Base-by-base conservation (phyloP, 1,140 invertebrate species). In the Drosophila simulans region DNA sequence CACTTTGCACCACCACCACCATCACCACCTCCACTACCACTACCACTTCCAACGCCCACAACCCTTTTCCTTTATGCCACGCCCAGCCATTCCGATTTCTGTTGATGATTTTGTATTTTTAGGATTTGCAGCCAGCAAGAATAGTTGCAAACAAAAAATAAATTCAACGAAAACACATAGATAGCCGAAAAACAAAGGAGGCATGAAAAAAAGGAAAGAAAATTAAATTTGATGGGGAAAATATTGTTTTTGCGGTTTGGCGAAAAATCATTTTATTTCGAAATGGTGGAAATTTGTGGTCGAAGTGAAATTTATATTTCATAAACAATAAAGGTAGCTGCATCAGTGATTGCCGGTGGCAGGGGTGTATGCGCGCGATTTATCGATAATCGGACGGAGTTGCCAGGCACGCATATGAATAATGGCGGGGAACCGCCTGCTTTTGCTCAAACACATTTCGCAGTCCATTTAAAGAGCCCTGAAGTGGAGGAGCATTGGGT, bases 21-120 rank as follows among this genome's bases (percentile, higher is more conserved):
- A 25, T 15, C 34, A 11, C 39, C 35, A 37, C 0, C 11, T 5
- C 35, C 11, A 0, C 35, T 11, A 1, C 35, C 35, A 34, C 5
- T 4, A 5, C 34, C 34, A 34, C 20, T 31, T 2, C 22, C 43
- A 4, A 1, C 20, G 17, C 34, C 25, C 51, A 11, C 35, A 55
- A 25, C 15, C 40, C 8, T 12, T 42, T 43, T 64, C 34, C 31
- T 22, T 31, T 39, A 46, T 10, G 20, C 40, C 31, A 15, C 39
- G 20, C 34, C 42, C 13, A 25, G 65, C 49, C 25, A 46, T 57
- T 57, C 17, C 64, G 35, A 56, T 59, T 77, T 74, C 64, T 77
- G 77, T 73, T 80, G 77, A 86, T 85, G 81, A 84, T 84, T 84
- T 62, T 73, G 52, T 73, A 82, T 82, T 81, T 81, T 81, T 81